Evolutionary conservation across 1,140 invertebrate genomes (phyloP).

Genomic region (Drosophila kikkawai): DNA sequence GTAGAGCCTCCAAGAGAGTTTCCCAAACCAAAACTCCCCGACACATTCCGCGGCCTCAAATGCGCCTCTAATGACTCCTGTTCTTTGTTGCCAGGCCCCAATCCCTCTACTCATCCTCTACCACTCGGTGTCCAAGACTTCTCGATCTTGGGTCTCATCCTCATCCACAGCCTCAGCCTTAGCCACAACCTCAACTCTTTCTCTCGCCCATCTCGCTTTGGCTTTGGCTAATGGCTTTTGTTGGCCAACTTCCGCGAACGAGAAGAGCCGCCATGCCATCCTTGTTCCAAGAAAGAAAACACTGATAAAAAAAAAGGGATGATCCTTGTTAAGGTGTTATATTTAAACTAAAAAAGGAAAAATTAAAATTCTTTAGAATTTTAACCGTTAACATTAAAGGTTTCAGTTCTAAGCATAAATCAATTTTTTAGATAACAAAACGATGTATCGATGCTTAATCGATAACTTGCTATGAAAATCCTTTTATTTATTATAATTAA

Average conservation of each 20-base stretch:
- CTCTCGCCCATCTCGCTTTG: constrained; percentile 20
- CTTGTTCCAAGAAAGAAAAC: constrained; percentile 36
- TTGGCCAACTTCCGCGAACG: constrained; percentile 74
- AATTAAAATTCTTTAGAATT: background rate
- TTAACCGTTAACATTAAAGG: background rate
- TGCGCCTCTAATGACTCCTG: constrained; percentile 81
- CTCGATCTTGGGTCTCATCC: constrained; percentile 14
- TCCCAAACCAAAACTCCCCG: constrained; percentile 20
- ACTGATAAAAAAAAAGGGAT: constrained; percentile 6
- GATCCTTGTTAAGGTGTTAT: too few relatives aligned
- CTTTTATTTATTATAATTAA: too few relatives aligned
- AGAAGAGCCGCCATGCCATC: constrained; percentile 17
- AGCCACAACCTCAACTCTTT: constrained; percentile 18
- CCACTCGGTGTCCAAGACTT: background rate
- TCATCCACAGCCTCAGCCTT: constrained; percentile 12
- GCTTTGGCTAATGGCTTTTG: constrained; percentile 71
- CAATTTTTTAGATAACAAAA: background rate
- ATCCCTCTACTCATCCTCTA: constrained; percentile 38
- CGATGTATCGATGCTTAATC: background rate
- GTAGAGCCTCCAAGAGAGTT: constrained; percentile 27
- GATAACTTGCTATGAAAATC: background rate
- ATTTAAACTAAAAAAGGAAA: background rate
- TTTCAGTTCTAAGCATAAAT: background rate
- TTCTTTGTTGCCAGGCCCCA: constrained; percentile 66
- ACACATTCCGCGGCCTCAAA: constrained; percentile 76